Conservation (phyloP, 1,140 invertebrate species). For the Galendromus occidentalis region DNA sequence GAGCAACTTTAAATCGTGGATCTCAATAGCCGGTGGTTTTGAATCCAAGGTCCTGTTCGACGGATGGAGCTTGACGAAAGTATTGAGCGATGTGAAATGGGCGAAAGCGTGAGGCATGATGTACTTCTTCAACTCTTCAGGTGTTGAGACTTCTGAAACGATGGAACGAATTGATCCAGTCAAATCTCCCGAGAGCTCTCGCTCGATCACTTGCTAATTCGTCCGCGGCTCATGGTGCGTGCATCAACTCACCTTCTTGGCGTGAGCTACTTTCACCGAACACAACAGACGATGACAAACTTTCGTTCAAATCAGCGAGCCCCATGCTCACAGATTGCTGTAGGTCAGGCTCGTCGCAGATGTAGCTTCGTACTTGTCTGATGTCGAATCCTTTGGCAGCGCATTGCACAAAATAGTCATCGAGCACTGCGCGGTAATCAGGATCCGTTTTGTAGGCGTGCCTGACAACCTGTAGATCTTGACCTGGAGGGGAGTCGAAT, state of each 20-base stretch:
- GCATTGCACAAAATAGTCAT: neutral
- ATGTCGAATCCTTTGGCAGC: neutral
- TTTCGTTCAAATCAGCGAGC: too few species aligned
- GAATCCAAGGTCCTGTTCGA: slow-evolving; percentile 7
- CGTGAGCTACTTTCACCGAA: too few species aligned
- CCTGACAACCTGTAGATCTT: neutral
- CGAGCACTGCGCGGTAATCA: neutral
- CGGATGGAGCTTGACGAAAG: slow-evolving; percentile 15
- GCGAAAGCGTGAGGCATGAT: slow-evolving; percentile 16
- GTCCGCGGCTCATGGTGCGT: too few species aligned
- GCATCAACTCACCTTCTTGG: too few species aligned
- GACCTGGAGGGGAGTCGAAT: too few species aligned
- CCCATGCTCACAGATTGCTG: too few species aligned
- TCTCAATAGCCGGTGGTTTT: slow-evolving; percentile 45
- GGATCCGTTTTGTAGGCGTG: neutral
- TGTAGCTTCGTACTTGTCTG: neutral
- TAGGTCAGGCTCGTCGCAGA: neutral
- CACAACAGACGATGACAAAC: too few species aligned
- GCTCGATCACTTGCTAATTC: too few species aligned
- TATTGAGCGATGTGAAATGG: slow-evolving; percentile 15
- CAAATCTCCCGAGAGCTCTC: too few species aligned
- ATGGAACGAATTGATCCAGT: neutral
- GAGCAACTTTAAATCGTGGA: slow-evolving; percentile 40
- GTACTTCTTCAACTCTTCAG: slow-evolving; percentile 13
- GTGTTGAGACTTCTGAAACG: neutral